phyloP scores from a whole-genome alignment of 2,888 invertebrate species.

The Eristalis arbustorum region DNA sequence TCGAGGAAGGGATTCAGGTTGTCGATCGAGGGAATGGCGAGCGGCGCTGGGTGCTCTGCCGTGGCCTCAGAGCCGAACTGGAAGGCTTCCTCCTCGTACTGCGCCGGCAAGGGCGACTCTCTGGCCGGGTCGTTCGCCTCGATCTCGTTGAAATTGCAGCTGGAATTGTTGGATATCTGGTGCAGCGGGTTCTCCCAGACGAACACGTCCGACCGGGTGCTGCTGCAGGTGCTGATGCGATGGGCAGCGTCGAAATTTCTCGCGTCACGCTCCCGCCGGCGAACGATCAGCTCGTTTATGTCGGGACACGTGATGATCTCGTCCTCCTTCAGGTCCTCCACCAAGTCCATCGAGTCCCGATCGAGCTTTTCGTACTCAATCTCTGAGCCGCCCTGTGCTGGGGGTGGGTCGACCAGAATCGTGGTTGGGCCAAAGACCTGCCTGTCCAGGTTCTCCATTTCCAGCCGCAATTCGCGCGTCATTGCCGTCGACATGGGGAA shows the following conservation, averaged over 20 bases:
- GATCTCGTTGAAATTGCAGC: constrained; percentile 71
- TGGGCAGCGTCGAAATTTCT: constrained; percentile 75
- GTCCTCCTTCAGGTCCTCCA: constrained; percentile 78
- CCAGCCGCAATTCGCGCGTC: constrained; percentile 90
- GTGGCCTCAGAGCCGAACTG: constrained; percentile 39
- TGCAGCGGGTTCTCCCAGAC: constrained; percentile 91
- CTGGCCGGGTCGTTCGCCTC: constrained; percentile 16
- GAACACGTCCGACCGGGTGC: constrained; percentile 85
- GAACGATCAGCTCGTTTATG: constrained; percentile 75
- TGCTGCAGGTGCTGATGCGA: constrained; percentile 73
- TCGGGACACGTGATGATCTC: constrained; percentile 78
- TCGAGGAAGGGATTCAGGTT: constrained; percentile 77
- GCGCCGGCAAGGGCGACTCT: neutral
- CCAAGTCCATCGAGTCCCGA: constrained; percentile 79
- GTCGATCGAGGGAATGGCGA: constrained; percentile 46
- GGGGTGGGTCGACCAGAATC: constrained; percentile 59
- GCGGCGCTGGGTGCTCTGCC: constrained; percentile 19
- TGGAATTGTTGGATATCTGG: constrained; percentile 80
- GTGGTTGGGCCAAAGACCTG: constrained; percentile 86
- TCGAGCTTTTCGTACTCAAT: constrained; percentile 78
- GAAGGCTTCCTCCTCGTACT: constrained; percentile 57
- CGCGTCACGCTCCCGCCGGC: constrained; percentile 74
- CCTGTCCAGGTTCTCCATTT: constrained; percentile 90
- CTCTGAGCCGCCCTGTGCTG: constrained; percentile 71
- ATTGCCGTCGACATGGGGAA: constrained; percentile 94